Conservation (phyloP, 2,888 invertebrate genomes). For the Eilema sororculum region DNA sequence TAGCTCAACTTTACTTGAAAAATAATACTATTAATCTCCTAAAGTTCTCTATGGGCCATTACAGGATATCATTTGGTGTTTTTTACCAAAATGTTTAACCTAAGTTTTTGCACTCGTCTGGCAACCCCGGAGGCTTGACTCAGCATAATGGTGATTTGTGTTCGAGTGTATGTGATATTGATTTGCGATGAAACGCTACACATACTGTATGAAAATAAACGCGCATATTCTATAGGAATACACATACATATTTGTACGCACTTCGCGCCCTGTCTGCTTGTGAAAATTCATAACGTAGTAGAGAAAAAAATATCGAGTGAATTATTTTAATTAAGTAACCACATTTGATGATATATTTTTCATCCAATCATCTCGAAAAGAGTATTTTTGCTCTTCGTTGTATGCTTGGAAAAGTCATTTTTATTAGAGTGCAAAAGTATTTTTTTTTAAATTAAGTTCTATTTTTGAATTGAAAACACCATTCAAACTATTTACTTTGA, state of each 20-base stretch:
- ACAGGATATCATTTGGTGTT: constrained; percentile 9
- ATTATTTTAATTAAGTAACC: neutral
- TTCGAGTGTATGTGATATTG: constrained; percentile 40
- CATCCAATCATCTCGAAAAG: too few relatives aligned
- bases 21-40: constrained; percentile 21
- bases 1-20: constrained; percentile 14
- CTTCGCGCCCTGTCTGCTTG: neutral
- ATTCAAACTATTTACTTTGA: too few relatives aligned
- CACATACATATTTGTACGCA: neutral
- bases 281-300: neutral
- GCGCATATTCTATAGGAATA: neutral
- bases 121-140: constrained; percentile 31
- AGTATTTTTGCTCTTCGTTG: too few relatives aligned
- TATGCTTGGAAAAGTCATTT: too few relatives aligned
- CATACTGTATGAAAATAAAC: neutral
- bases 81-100: constrained; percentile 18
- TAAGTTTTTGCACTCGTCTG: constrained; percentile 17
- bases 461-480: too few relatives aligned
- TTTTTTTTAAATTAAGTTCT: too few relatives aligned
- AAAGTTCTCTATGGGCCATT: constrained; percentile 15
- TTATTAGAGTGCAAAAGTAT: too few relatives aligned
- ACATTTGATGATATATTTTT: too few relatives aligned
- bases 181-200: constrained; percentile 37
- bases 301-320: neutral
- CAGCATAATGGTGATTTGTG: constrained; percentile 39